Base-by-base conservation (phyloP, 2,888 invertebrate species). In the Hemistola chrysoprasaria region DNA sequence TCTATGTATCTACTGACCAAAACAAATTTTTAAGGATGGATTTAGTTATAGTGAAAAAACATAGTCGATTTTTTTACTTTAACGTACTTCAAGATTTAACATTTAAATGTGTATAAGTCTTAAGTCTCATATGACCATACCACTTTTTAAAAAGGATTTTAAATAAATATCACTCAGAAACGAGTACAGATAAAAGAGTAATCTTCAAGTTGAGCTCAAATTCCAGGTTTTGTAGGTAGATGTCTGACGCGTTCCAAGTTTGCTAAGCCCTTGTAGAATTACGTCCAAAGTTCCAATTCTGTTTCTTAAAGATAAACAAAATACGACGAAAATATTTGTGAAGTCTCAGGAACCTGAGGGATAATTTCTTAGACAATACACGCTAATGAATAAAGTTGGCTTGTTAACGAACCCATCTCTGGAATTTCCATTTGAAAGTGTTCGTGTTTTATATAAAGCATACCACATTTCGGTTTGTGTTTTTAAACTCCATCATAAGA, bases 321-420 rank as follows among this genome's bases (percentile, higher is more conserved):
- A 78, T 75, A 63, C 64, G 66, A 56, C 61, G 75, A 73, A 83
- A 82, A 78, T 78, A 77, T 78, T 77, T 68, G 65, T 65, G 58
- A 73, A 77, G 65, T 69, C 66, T 70, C 56, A 62, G 70, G 65
- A 48, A 78, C 81, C 79, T 81, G 78, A 72, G 71, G 73, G 78
- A 78, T 82, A 79, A 83, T 81, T 85, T 81, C 70, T 60, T 71
- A 82, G 81, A 85, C 84, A 86, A 87, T 85, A 78, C 82, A 82
- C 78, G 75, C 71, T 84, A 86, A 87, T 85, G 84, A 86, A 86
- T 85, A 85, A 85, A 86, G 84, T 87, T 87, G 59, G 71, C 73
- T 72, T 83, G 83, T 79, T 85, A 85, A 79, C 82, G 81, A 80
- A 84, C 73, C 74, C 71, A 73, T 76, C 78, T 77, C 75, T 46